A percentile compares a stretch with the other conserved stretches of the same genome.
phyloP scores from a whole-genome alignment of 2,888 invertebrate genomes.

The Nymphalis c-album region DNA sequence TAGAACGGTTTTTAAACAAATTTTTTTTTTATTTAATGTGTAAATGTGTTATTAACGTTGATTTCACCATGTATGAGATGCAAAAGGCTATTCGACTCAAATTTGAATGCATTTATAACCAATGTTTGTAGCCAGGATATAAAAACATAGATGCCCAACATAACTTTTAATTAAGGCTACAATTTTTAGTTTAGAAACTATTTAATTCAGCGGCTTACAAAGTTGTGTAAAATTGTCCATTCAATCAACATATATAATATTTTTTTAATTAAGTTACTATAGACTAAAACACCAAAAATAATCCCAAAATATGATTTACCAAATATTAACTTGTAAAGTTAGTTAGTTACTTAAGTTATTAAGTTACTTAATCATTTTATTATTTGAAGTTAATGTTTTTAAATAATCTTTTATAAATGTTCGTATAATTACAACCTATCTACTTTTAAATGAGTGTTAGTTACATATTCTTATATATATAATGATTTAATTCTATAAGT shows the following conservation, averaged over 20 bases:
- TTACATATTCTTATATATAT: background rate
- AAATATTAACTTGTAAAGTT: background rate
- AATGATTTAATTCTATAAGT: conserved; percentile 12
- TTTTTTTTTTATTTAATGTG: too few relatives aligned
- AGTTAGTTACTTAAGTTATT: background rate
- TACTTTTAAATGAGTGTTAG: background rate
- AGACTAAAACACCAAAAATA: background rate
- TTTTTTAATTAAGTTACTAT: background rate
- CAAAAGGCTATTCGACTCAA: too few relatives aligned
- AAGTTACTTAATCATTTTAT: conserved; percentile 6
- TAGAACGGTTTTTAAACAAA: too few relatives aligned
- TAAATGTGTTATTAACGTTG: too few relatives aligned
- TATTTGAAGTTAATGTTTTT: background rate
- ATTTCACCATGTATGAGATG: too few relatives aligned
- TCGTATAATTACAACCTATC: background rate
- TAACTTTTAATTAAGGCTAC: too few relatives aligned
- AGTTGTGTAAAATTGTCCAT: too few relatives aligned
- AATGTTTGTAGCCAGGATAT: too few relatives aligned
- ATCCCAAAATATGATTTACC: background rate
- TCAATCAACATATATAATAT: background rate
- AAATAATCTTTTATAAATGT: background rate
- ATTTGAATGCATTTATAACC: too few relatives aligned
- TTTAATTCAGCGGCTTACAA: too few relatives aligned
- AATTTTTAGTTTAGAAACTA: too few relatives aligned
- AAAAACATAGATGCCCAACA: too few relatives aligned